Evolutionary conservation across 1,140 invertebrate species (phyloP), one percentile per base, ranked within the genome.

Genomic region (Manduca sexta): DNA sequence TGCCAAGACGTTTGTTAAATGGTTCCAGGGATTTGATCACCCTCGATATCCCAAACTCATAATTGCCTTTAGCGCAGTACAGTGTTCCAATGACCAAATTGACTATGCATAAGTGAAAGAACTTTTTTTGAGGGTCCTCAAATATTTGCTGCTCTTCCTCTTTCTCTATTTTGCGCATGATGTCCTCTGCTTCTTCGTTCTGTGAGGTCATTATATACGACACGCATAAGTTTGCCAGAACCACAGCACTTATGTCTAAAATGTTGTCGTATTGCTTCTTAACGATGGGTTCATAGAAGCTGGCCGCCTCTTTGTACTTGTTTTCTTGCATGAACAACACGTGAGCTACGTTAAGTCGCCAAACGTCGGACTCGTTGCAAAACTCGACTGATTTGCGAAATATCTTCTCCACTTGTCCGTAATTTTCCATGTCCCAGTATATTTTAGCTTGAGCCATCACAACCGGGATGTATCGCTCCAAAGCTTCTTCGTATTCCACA

Each of bases 371-470:
- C 72, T 99, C 97, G 64, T 96, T 97, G 70, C 97, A 99, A 83
- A 99, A 99, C 76, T 99, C 98, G 0, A 97, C 96, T 39, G 97
- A 98, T 80, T 98, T 98, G 15, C 96, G 90, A 71, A 97, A 97
- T 53, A 97, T 95, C 73, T 96, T 96, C 74, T 97, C 96, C 0
- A 98, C 97, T 78, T 98, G 96, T 1, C 91, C 86, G 73, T 99
- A 99, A 77, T 99, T 97, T 74, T 98, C 96, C 69, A 96, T 89
- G 49, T 99, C 97, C 98, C 98, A 99, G 69, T 98, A 98, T 57
- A 99, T 98, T 89, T 98, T 99, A 0, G 98, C 97, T 84, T 99
- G 97, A 2, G 97, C 96, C 98, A 99, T 99, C 7, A 99, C 88
- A 10, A 99, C 95, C 0, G 98, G 98, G 49, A 99, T 89, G 57